Evolutionary conservation across 1,140 invertebrate species (phyloP).

Genomic region (Pogonus chalceus): DNA sequence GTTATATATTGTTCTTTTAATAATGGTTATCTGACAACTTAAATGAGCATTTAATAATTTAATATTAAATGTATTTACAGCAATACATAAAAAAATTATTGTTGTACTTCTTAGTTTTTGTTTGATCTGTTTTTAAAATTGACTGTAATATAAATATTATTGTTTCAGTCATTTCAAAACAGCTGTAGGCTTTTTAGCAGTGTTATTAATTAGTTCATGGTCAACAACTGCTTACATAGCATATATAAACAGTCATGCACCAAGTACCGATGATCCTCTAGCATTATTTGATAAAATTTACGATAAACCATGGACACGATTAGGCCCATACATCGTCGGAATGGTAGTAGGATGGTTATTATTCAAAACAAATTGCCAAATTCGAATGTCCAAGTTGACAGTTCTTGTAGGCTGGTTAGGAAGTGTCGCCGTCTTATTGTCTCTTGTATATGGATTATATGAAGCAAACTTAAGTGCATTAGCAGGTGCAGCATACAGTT

Average conservation of each 20-base stretch:
- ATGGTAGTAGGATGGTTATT: conserved; percentile 75
- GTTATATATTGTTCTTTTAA: no score
- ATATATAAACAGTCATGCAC: conserved; percentile 66
- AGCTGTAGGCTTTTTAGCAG: conserved; percentile 48
- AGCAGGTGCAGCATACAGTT: conserved; percentile 67
- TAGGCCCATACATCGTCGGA: conserved; percentile 72
- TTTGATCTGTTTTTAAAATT: no score
- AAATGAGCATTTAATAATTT: no score
- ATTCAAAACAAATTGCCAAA: conserved; percentile 71
- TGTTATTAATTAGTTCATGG: conserved; percentile 65
- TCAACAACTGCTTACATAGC: conserved; percentile 69
- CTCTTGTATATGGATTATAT: conserved; percentile 67
- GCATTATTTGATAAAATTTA: conserved; percentile 80
- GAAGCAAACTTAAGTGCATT: conserved; percentile 55
- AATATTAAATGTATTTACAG: no score
- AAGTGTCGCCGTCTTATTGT: conserved; percentile 51
- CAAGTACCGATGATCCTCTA: conserved; percentile 67
- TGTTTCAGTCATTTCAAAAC: conserved; percentile 59
- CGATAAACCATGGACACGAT: conserved; percentile 75
- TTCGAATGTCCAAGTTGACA: conserved; percentile 59
- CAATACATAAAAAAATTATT: no score
- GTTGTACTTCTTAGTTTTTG: no score
- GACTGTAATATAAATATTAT: no score
- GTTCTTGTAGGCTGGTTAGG: conserved; percentile 58
- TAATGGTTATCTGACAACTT: no score